Evolutionary conservation across 2,113 vertebrate genomes (phyloP).

Genomic region (Strix aluco): DNA sequence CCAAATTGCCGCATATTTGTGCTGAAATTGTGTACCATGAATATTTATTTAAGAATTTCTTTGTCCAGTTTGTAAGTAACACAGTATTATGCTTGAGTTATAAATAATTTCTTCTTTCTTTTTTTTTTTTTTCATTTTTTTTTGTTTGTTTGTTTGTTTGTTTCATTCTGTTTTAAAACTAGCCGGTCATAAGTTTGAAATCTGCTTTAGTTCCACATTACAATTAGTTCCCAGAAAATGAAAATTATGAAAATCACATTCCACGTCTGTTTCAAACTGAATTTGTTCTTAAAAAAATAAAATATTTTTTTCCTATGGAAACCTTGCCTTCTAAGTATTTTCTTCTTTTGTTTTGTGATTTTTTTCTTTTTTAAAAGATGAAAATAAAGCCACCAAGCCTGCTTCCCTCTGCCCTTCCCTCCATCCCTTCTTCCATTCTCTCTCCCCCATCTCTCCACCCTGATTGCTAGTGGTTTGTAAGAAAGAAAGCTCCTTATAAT

Average conservation of each 20-base stretch:
- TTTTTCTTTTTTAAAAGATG: not conserved
- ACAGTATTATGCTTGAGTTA: conserved; percentile 97
- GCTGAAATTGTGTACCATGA: conserved; percentile 99
- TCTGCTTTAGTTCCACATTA: conserved; percentile 84
- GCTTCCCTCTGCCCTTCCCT: not conserved
- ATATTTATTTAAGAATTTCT: conserved; percentile 99
- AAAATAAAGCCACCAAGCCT: not conserved
- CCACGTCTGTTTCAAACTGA: conserved; percentile 99
- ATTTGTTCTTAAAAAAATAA: conserved; percentile 99
- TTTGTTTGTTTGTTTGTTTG: conserved; percentile 68
- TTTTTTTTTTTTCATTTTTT: conserved; percentile 62
- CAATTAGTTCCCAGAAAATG: conserved; percentile 84
- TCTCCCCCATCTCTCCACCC: not conserved
- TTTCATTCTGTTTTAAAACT: conserved; percentile 82
- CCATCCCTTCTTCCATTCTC: not conserved
- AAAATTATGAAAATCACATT: conserved; percentile 89
- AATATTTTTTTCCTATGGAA: conserved; percentile 99
- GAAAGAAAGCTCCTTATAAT: not conserved
- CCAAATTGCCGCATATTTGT: conserved; percentile 99
- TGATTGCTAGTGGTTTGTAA: not conserved
- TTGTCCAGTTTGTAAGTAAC: conserved; percentile 96
- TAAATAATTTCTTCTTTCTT: conserved; percentile 82
- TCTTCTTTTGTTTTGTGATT: conserved; percentile 22
- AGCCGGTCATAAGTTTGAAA: conserved; percentile 83
- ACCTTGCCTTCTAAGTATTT: conserved; percentile 72